These are phyloP conservation scores for Toxotes chatareus DNA, from an alignment of 2,113 vertebrate genomes.

Conservation along the genomic window DNA sequence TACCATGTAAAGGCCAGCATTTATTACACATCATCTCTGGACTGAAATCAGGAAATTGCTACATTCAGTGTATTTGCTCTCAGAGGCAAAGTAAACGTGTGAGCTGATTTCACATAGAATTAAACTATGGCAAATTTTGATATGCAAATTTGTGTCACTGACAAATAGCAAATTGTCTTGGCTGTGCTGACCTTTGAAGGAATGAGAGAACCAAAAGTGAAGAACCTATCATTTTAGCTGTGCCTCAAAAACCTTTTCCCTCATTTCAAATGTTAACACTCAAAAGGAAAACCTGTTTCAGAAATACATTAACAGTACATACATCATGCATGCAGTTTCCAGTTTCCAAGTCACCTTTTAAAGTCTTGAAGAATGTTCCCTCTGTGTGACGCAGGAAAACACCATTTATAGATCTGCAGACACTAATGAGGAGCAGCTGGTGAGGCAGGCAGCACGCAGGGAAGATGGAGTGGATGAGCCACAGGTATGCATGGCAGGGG, in stretches of 20 bases:
- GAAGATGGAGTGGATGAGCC: background rate
- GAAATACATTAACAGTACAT: background rate
- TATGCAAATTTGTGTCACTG: too few species aligned
- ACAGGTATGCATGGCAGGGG: background rate
- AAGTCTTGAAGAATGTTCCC: background rate
- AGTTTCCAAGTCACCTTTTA: background rate
- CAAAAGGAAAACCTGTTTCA: background rate
- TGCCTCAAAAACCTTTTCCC: background rate
- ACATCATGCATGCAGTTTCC: background rate
- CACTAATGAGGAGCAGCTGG: slow-evolving; percentile 9
- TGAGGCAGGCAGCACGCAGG: background rate
- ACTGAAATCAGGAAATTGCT: background rate
- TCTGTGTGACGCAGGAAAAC: background rate
- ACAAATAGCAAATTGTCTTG: background rate
- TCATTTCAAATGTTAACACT: background rate
- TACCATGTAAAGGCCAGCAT: background rate
- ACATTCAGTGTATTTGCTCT: too few species aligned
- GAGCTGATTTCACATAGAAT: too few species aligned
- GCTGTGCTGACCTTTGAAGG: rapidly evolving
- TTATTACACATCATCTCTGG: background rate
- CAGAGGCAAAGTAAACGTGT: too few species aligned
- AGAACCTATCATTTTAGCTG: background rate
- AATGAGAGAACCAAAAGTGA: background rate
- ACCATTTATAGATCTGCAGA: background rate
- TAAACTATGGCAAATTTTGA: too few species aligned